A percentile compares a stretch with the other conserved stretches of the same genome.
Evolutionary conservation across 37 sponge, comb jelly and placozoan species (phyloP).

Genomic region (Agelas oroides): DNA sequence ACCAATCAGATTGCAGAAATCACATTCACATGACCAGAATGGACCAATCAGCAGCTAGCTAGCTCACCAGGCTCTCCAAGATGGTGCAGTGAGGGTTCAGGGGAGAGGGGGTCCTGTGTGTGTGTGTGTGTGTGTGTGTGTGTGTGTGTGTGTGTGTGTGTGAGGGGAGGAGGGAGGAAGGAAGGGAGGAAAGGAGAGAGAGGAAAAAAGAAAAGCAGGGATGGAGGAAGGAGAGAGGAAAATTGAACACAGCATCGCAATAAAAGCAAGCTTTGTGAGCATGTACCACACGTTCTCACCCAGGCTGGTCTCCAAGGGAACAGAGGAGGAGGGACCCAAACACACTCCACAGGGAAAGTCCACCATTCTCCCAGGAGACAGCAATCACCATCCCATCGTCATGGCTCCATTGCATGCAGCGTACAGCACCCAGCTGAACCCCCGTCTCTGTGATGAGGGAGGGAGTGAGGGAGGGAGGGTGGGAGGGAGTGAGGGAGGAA

Average conservation of each 20-base stretch:
- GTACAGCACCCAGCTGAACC: constrained; percentile 64
- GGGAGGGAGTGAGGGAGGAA: too few relatives aligned
- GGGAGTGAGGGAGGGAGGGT: too few relatives aligned
- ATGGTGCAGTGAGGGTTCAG: constrained; percentile 63
- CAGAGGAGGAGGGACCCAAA: constrained; percentile 84
- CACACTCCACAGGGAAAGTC: constrained; percentile 82
- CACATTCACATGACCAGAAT: too few relatives aligned
- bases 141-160: too few relatives aligned
- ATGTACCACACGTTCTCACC: constrained; percentile 43
- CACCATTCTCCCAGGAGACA: constrained; percentile 83
- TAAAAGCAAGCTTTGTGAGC: too few relatives aligned
- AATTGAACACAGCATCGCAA: too few relatives aligned
- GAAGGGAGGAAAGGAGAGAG: too few relatives aligned
- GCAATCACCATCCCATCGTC: constrained; percentile 74
- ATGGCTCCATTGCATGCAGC: constrained; percentile 72
- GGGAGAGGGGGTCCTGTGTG: constrained; percentile 69
- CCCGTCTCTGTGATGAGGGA: constrained; percentile 51
- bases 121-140: constrained; percentile 6
- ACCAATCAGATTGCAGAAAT: too few relatives aligned
- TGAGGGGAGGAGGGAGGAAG: too few relatives aligned
- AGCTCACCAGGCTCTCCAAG: constrained; percentile 45
- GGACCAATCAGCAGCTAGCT: too few relatives aligned
- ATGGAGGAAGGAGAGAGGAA: too few relatives aligned
- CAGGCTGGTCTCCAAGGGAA: constrained; percentile 76
- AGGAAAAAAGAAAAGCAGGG: too few relatives aligned